Percentiles rank a stretch among this genome's conserved stretches.
These are phyloP conservation scores for Oconnorella tubifera DNA, from an alignment of 2,888 invertebrate genomes.

Conservation along the genomic window DNA sequence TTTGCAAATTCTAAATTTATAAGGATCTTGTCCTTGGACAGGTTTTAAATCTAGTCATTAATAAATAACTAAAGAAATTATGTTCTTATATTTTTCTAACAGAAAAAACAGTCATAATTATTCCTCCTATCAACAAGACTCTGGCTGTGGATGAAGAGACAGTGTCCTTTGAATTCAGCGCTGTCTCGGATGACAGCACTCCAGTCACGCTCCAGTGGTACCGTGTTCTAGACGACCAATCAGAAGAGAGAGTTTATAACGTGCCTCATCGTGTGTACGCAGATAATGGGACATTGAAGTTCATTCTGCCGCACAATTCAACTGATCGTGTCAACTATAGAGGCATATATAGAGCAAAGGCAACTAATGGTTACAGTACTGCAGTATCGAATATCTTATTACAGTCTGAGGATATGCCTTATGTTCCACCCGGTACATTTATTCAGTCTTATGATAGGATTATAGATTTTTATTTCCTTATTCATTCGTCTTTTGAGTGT, in stretches of 20 bases:
- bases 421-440: neutral
- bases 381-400: neutral
- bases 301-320: slow-evolving; percentile 10
- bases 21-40: too few relatives aligned
- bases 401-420: slow-evolving; percentile 3
- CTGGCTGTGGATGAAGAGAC: slow-evolving; percentile 7
- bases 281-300: neutral
- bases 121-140: neutral
- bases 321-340: neutral
- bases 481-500: neutral
- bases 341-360: slow-evolving; percentile 3
- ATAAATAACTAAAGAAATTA: too few relatives aligned
- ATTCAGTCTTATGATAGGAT: neutral
- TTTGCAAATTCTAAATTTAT: too few relatives aligned
- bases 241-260: neutral
- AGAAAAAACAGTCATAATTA: slow-evolving; percentile 12
- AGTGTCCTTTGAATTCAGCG: neutral
- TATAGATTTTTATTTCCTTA: neutral
- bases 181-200: slow-evolving; percentile 25
- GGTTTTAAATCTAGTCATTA: too few relatives aligned
- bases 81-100: too few relatives aligned
- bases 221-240: neutral
- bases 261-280: neutral
- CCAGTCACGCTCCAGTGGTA: slow-evolving; percentile 23
- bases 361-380: slow-evolving; percentile 9